Percentiles rank a stretch among this genome's conserved stretches.
Evolutionary conservation across 2,113 vertebrate genomes (phyloP).

Genomic region (Spermophilus dauricus): DNA sequence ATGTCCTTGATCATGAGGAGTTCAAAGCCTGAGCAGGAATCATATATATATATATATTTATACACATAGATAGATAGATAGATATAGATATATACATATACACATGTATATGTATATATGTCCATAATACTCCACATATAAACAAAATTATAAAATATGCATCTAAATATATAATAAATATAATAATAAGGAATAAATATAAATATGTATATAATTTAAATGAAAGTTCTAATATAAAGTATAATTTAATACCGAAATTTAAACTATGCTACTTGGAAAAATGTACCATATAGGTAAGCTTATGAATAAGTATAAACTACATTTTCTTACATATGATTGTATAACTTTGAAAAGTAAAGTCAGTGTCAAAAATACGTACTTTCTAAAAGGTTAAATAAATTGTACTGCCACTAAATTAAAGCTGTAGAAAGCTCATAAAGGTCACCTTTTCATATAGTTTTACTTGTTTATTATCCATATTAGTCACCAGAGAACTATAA

Average conservation of each 20-base stretch:
- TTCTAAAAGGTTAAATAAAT: conserved; percentile 90
- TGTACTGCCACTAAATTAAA: conserved; percentile 85
- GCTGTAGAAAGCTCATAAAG: conserved; percentile 87
- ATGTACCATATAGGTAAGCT: background rate
- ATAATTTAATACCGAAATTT: background rate
- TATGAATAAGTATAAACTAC: conserved; percentile 68
- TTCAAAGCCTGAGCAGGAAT: background rate
- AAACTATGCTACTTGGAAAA: background rate
- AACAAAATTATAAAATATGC: background rate
- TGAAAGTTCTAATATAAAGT: background rate
- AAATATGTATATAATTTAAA: background rate
- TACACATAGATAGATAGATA: too few relatives aligned
- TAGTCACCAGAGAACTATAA: conserved; percentile 53
- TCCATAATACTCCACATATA: too few relatives aligned
- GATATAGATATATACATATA: background rate
- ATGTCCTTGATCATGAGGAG: background rate
- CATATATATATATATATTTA: too few relatives aligned
- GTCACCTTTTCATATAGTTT: conserved; percentile 80
- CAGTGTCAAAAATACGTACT: conserved; percentile 85
- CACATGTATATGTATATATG: background rate
- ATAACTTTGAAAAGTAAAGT: conserved; percentile 79
- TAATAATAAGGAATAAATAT: background rate
- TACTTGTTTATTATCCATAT: conserved; percentile 71
- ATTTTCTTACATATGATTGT: conserved; percentile 76
- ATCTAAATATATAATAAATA: background rate